A percentile compares a stretch with the other conserved stretches of the same genome.
Evolutionary conservation across 2,888 invertebrate species (phyloP).

Genomic region (Eristalis intricaria): DNA sequence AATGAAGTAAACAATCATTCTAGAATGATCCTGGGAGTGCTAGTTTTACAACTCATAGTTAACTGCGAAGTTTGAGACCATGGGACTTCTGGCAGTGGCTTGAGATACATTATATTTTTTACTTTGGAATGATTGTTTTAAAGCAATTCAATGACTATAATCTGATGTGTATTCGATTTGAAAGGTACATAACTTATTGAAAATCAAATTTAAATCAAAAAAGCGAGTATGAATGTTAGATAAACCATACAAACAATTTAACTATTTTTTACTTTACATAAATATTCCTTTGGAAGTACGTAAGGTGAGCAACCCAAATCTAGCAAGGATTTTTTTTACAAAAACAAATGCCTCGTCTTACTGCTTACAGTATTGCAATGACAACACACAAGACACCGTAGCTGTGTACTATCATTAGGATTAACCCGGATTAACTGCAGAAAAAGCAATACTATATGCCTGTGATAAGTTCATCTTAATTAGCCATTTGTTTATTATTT

Average conservation of each 20-base stretch:
- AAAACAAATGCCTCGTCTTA: neutral
- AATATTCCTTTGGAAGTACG: neutral
- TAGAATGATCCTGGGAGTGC: no score
- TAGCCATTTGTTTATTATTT: slow-evolving; percentile 43
- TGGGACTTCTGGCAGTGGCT: no score
- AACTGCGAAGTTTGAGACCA: no score
- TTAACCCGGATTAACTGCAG: neutral
- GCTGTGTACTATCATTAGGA: neutral
- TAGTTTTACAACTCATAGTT: no score
- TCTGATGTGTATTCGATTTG: neutral
- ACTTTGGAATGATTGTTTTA: neutral
- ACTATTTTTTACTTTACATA: neutral
- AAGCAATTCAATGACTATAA: neutral
- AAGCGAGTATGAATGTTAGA: neutral
- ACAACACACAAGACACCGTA: neutral
- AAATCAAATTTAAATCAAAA: no score
- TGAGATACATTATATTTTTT: no score
- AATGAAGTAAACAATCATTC: no score
- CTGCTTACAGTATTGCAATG: neutral
- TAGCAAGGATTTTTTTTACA: neutral
- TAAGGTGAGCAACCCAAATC: neutral
- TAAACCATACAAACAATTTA: neutral
- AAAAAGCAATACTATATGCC: neutral
- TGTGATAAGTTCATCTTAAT: slow-evolving; percentile 36
- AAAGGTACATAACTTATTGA: neutral